Evolutionary conservation across 1,140 invertebrate genomes (phyloP), one percentile per base, ranked within the genome.

Genomic region (Lysiphlebus fabarum): DNA sequence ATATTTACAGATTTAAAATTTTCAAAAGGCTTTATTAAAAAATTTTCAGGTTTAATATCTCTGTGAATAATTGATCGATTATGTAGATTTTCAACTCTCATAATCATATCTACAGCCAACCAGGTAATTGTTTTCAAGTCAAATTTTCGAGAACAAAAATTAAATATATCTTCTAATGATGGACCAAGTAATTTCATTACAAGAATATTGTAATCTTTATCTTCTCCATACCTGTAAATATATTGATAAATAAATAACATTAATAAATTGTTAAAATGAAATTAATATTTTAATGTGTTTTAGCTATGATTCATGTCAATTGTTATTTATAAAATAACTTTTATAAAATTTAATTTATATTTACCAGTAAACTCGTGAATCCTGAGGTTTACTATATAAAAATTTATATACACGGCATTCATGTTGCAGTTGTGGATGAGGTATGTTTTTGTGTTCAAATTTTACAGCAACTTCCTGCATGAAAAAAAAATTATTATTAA

Each of bases 41-140:
- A 98, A 80, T 99, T 98, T 75, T 99, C 96, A 36, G 94, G 95
- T 74, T 96, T 95, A 69, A 96, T 95, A 74, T 93, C 91, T 70
- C 96, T 88, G 82, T 98, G 95, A 70, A 98, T 97, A 80, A 97
- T 96, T 96, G 71, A n/a, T n/a, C n/a, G n/a, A n/a, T 89, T 89
- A 79, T 98, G 95, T 65, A 98, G 90, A 79, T 89, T 97, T 79
- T 97, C 93, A 70, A 98, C 89, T 70, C 95, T 86, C 8, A 87
- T 87, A 66, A 92, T 88, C 89, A 92, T 91, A 80, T 96, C 95
- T 75, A 98, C 95, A 69, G 95, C 95, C 65, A 98, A 79, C 93
- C 98, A 97, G 17, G 98, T 84, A 51, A 98, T 94, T 67, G 95
- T 98, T 83, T 98, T 98, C 82, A 97, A 93, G 60, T 94, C 96